Base-by-base conservation (phyloP, 2,888 invertebrate genomes). In the Ochropleura plecta region DNA sequence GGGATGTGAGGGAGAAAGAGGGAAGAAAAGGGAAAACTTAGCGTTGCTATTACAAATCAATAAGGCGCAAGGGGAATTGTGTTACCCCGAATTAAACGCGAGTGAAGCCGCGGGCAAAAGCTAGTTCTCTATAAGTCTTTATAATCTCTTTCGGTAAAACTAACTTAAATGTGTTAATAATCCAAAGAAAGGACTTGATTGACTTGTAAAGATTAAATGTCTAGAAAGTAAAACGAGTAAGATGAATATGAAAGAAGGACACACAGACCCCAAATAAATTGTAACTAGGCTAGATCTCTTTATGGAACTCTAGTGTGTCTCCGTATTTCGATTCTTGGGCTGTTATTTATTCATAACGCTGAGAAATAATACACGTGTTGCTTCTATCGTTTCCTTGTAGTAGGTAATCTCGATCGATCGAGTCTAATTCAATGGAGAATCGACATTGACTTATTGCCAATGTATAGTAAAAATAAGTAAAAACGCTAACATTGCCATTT, bases 281-380 rank as follows among this genome's bases (percentile, higher is more conserved):
- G 7, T 16, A 6, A 46, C 6, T 16, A 48, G 10, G 7, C 5
- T 10, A 40, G 12, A 9, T 53, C n/a, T 46, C n/a, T 46, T n/a
- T 55, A 55, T 72, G n/a, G 14, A 49, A 30, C 18, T 73, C 8
- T n/a, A 8, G 30, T 59, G 48, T 14, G 20, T 40, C n/a, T 30
- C 16, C 44, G 6, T n/a, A 6, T 51, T 40, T 73, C n/a, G 44
- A 74, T 60, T 49, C 2, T 44, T 75, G 30, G 16, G 16, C 10
- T 46, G 46, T 73, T 46, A 40, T 65, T 66, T 49, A 51, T 69
- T 70, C 6, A 44, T 51, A 44, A 16, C 30, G 16, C 30, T 57
- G 48, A 18, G 60, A 62, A 44, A 64, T 44, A n/a, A 79, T 72
- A 63, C 73, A 71, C 12, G 14, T 59, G 55, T 72, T 59, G 20